Base-by-base conservation (phyloP, 2,888 invertebrate species). In the Melipona beecheii region DNA sequence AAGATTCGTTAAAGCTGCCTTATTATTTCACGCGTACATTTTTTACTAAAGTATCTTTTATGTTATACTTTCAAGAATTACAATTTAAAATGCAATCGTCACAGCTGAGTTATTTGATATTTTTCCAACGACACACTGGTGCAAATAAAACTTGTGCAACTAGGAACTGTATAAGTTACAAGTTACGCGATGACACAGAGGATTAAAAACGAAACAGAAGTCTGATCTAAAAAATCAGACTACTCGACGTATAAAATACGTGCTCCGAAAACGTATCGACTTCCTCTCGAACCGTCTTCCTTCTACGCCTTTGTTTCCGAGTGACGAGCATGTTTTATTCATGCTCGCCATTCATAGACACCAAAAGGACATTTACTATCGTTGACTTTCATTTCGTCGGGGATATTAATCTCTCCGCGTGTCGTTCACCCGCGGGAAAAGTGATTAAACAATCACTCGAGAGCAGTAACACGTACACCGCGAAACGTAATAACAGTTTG, bases 241-340 rank as follows among this genome's bases (percentile, higher is more conserved):
- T 84, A 84, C 73, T 58, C 27, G 52, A 56, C 52, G 82, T 82
- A 68, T 73, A 77, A 83, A 81, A 56, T 83, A 88, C 88, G 84
- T 87, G 88, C 60, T 15, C n/a, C 64, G 84, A 83, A 87, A 84
- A 79, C 73, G 60, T 75, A 86, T 79, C 75, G 76, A 65, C 77
- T 56, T 78, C 73, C 56, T 58, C 69, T 60, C 60, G 27, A 80
- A 58, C 21, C 43, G 52, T 49, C n/a, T n/a, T 65, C 24, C 52
- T 19, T 50, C 13, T 36, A 31, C 69, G 9, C 49, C 62, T 75
- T 75, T 78, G 66, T 84, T 68, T 74, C 77, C 36, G 4, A 62
- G 66, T 60, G 58, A 78, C 66, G 52, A 71, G 50, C 76, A 89
- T 89, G 86, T 87, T 86, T 89, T 89, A 89, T 89, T 89, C 89